Evolutionary conservation across 2,888 invertebrate species (phyloP).

Genomic region (Blastobasis adustella): DNA sequence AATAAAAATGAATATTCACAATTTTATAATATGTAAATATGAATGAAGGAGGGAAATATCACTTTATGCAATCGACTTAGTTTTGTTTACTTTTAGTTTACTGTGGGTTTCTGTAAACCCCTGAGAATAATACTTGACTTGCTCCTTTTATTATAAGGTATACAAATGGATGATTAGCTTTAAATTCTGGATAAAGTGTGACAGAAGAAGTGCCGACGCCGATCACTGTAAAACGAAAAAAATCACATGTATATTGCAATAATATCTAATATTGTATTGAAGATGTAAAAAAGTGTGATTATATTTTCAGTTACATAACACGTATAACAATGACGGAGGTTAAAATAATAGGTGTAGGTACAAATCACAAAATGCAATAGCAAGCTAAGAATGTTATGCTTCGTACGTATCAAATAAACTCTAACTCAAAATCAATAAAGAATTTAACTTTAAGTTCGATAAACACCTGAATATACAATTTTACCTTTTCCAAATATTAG

Average conservation of each 20-base stretch:
- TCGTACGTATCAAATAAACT: not conserved
- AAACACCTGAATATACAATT: conserved; percentile 4
- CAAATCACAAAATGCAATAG: not conserved
- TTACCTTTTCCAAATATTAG: conserved; percentile 5
- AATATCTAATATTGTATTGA: conserved; percentile 14
- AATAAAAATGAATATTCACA: too few species aligned
- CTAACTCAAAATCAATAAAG: not conserved
- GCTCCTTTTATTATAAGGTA: conserved; percentile 10
- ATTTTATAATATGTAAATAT: too few species aligned
- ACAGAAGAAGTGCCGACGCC: not conserved
- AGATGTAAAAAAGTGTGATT: conserved; percentile 19
- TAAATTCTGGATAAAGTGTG: conserved; percentile 7
- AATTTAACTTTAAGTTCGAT: conserved; percentile 1
- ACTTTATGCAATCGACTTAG: too few species aligned
- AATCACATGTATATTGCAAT: conserved; percentile 18
- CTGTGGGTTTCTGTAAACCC: too few species aligned
- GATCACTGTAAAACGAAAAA: conserved; percentile 13
- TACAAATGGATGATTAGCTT: conserved; percentile 14
- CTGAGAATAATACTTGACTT: too few species aligned
- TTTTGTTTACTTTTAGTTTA: too few species aligned
- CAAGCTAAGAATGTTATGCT: not conserved
- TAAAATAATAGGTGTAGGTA: not conserved
- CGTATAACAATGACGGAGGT: not conserved
- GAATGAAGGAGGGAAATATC: too few species aligned
- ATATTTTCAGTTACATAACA: conserved; percentile 4